Conservation (phyloP, 2,113 vertebrate genomes). For the Raja brachyura region DNA sequence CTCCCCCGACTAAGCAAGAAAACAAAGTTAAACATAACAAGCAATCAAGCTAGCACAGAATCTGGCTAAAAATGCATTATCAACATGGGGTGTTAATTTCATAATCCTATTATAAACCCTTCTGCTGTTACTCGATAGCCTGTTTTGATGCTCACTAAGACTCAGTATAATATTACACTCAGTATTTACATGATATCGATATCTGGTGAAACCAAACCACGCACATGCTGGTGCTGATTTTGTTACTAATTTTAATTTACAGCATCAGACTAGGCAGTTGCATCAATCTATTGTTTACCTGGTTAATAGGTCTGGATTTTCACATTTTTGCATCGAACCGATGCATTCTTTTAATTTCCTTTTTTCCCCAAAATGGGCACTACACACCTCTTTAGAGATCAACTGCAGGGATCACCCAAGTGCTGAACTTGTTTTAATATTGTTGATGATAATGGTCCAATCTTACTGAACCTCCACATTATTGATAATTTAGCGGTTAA, state of each 20-base stretch:
- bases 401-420: not conserved
- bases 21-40: not conserved
- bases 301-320: not conserved
- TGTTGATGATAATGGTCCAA: not conserved
- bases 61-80: not conserved
- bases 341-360: not conserved
- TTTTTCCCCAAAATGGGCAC: not conserved
- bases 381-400: not conserved
- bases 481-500: not conserved
- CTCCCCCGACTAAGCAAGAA: not conserved
- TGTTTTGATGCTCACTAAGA: slow-evolving; percentile 11
- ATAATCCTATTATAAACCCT: not conserved
- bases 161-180: slow-evolving; percentile 15
- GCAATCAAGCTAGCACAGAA: not conserved
- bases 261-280: not conserved
- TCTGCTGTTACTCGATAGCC: not conserved
- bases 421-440: not conserved
- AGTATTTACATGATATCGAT: slow-evolving; percentile 6
- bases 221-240: not conserved
- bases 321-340: not conserved
- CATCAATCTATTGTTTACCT: not conserved
- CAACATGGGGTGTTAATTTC: not conserved
- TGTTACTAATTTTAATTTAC: slow-evolving; percentile 21
- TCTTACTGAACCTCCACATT: not conserved
- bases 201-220: slow-evolving; percentile 21